Conservation (phyloP, 2,797 vertebrate genomes). For the Dromococcyx pavoninus region DNA sequence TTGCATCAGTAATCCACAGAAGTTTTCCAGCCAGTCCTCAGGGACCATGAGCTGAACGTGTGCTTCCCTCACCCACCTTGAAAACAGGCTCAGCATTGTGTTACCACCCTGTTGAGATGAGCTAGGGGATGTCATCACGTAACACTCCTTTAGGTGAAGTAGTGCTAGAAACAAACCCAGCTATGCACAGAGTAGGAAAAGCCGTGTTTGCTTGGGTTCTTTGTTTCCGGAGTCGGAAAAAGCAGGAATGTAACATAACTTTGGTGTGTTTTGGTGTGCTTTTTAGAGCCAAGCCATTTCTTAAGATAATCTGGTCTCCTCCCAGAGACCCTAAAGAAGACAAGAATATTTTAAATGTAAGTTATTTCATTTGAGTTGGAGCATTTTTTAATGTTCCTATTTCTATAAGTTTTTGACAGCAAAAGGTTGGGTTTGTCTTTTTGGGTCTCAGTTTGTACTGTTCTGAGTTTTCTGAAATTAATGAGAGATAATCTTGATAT, state of each 20-base stretch:
- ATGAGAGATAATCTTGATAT: not conserved
- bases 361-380: not conserved
- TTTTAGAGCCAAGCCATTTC: not conserved
- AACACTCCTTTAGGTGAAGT: rapidly evolving
- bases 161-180: not conserved
- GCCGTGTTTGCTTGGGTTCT: not conserved
- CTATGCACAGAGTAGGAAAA: not conserved
- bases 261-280: not conserved
- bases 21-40: not conserved
- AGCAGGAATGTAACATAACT: not conserved
- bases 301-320: not conserved
- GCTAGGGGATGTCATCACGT: rapidly evolving
- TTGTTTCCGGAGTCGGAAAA: not conserved
- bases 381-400: not conserved
- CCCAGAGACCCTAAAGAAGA: not conserved
- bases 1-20: not conserved
- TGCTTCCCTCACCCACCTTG: not conserved
- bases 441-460: not conserved
- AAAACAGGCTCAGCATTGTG: not conserved
- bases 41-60: not conserved
- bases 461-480: not conserved
- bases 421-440: not conserved
- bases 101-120: not conserved
- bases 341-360: not conserved
- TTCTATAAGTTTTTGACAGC: not conserved